Base-by-base conservation (phyloP, 2,113 vertebrate species). In the Psophia crepitans region DNA sequence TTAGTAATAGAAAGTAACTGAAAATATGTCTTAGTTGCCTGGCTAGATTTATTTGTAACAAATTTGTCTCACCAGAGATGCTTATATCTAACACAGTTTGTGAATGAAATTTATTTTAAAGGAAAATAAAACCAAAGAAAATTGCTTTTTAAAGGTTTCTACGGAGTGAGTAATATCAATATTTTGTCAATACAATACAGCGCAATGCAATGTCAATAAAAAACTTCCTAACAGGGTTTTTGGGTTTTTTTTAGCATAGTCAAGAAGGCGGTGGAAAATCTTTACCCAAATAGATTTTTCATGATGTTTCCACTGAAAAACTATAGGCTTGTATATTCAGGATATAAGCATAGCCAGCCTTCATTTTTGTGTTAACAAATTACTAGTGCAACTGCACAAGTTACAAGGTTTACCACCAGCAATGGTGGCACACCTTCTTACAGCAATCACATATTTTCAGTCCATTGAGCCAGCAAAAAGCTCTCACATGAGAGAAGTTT, bases 221-320 rank as follows among this genome's bases (percentile, higher is more conserved):
- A 88, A 57, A 3, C 7, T 11, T 58, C 11, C 6, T 18, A 24
- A 14, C 2, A n/a, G 1, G n/a, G n/a, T n/a, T n/a, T n/a, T n/a
- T n/a, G n/a, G n/a, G n/a, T n/a, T 9, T 24, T 56, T 75, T 71
- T 71, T 33, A 56, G 0, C 6, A 39, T 4, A n/a, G 4, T 53
- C 23, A 35, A 20, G 21, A 66, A 54, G 14, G 6, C 58, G 33
- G 21, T 64, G 5, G 33, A 89, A 76, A 73, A 76, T 71, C 8
- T 76, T 53, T 49, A 37, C 10, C 10, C 16, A 71, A 71, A 71
- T 39, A 63, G 9, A 43, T 63, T 26, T 16, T n/a, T 63, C 37
- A 8, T 37, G 6, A 41, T 33, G 5, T 3, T 58, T 89, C 21
- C 6, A 63, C 28, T 58, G 32, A 33, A 49, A 84, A 87, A 39